A percentile compares a stretch with the other conserved stretches of the same genome.
Evolutionary conservation across 2,113 vertebrate species (phyloP).

Genomic region (Falcunculus frontatus): DNA sequence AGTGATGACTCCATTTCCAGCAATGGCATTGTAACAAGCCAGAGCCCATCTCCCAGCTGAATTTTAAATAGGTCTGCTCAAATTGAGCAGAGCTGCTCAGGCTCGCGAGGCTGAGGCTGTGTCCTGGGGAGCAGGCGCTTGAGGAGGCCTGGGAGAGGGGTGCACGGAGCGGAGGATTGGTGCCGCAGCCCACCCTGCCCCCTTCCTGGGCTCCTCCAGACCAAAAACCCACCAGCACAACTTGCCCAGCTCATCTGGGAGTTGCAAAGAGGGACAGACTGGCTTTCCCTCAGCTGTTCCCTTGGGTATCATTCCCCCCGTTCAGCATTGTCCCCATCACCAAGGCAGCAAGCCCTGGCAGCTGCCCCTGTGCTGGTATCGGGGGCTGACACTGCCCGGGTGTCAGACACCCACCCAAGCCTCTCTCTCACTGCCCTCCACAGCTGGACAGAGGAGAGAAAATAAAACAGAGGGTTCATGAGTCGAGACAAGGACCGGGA

Average conservation of each 20-base stretch:
- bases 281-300: not conserved
- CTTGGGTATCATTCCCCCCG: not conserved
- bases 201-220: not conserved
- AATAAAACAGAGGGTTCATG: not conserved
- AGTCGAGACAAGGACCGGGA: not conserved
- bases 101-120: not conserved
- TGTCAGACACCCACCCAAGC: not conserved
- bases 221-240: rapidly evolving
- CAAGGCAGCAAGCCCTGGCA: not conserved
- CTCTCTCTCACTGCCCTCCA: not conserved
- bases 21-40: not conserved
- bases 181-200: not conserved
- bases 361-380: not conserved
- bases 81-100: not conserved
- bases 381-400: not conserved
- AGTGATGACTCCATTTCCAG: conserved; percentile 60
- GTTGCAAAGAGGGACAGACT: not conserved
- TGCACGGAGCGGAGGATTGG: rapidly evolving
- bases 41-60: not conserved
- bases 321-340: not conserved
- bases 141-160: not conserved
- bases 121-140: not conserved
- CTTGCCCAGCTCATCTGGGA: not conserved
- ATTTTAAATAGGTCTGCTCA: conserved; percentile 54
- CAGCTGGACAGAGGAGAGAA: not conserved